Conservation (phyloP, 2,113 vertebrate species). For the Seriola aureovittata region DNA sequence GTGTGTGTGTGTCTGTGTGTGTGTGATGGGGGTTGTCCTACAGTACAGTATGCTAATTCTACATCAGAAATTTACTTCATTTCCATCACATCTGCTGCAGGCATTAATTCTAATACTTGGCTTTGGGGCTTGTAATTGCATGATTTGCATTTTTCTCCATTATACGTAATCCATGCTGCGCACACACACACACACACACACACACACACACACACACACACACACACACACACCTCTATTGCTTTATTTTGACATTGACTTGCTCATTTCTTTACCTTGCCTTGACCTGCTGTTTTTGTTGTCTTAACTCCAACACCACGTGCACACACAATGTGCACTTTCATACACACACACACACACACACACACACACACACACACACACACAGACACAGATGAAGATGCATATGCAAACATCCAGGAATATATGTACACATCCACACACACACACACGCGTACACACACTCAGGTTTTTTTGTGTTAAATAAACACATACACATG, state of each 20-base stretch:
- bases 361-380: background rate
- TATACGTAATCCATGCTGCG: constrained; percentile 70
- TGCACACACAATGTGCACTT: background rate
- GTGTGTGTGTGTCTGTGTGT: constrained; percentile 8
- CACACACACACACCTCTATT: constrained; percentile 36
- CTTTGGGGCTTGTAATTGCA: constrained; percentile 77
- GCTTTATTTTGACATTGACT: constrained; percentile 53
- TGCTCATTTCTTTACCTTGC: constrained; percentile 39
- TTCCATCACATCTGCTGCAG: constrained; percentile 72
- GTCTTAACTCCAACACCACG: background rate
- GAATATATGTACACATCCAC: constrained; percentile 13
- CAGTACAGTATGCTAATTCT: constrained; percentile 61
- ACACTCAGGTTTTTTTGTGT: background rate
- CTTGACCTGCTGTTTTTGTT: constrained; percentile 60
- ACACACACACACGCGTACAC: background rate
- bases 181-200: constrained; percentile 9
- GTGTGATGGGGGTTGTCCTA: constrained; percentile 10
- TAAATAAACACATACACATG: constrained; percentile 27
- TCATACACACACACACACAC: background rate
- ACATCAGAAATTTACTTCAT: constrained; percentile 60
- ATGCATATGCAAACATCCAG: constrained; percentile 14
- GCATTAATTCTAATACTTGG: constrained; percentile 75
- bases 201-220: constrained; percentile 30
- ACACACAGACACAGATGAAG: background rate
- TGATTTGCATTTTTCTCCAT: constrained; percentile 79